Base-by-base conservation (phyloP, 2,888 invertebrate species). In the Temnothorax rugatulus region DNA sequence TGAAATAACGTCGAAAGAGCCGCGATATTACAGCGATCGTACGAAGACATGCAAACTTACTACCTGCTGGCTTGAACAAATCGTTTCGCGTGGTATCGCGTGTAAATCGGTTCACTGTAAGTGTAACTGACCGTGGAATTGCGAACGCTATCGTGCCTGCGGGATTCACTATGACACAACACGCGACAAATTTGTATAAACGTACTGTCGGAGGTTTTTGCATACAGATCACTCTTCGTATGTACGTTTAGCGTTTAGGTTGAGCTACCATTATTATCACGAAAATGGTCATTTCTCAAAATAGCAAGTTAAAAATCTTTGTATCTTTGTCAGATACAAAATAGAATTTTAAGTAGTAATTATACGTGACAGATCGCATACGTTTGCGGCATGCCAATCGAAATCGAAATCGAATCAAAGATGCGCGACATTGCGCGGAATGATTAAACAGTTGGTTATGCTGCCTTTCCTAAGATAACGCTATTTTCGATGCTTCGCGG, bases 101-200 rank as follows among this genome's bases (percentile, higher is more conserved):
- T 79, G 71, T 54, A 69, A 79, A 79, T 79, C 77, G 71, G n/a
- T 63, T 18, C 52, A 52, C 73, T 61, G 47, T 47, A 38, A 50
- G 66, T 82, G 25, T 66, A 57, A 73, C 64, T 52, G 82, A 87
- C 83, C 50, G 41, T 5, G 15, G 25, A 57, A 44, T 21, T 47
- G 59, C 69, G 82, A 85, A 59, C 41, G 82, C 82, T 82, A 86
- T 75, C 86, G 44, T 71, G 38, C 50, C 18, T 7, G 47, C 29
- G 38, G 63, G 34, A 87, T 87, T 82, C 85, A 59, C 63, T 57
- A 47, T 21, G 74, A 75, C 66, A 47, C 57, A 38, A 47, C 82
- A 82, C 75, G 87, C 82, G 50, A 75, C 52, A 77, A 64, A 63
- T 76, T 52, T 52, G 73, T 87, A 81, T 64, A 84, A 84, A 84